phyloP scores from a whole-genome alignment of 1,140 invertebrate species.

The Lasaia peninsularis region DNA sequence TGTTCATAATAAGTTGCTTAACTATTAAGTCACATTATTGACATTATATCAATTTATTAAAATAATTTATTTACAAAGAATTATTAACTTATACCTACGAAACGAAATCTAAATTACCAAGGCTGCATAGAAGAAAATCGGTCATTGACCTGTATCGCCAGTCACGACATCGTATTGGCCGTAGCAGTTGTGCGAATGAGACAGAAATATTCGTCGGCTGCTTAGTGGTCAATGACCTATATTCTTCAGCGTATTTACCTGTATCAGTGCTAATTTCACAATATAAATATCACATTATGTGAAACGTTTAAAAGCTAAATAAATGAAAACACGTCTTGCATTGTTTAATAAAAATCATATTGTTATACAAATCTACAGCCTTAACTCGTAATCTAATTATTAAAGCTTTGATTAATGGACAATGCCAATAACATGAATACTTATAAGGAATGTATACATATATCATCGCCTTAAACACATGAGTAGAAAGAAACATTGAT shows the following conservation, averaged over 20 bases:
- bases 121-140: neutral
- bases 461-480: no score
- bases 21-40: constrained; percentile 18
- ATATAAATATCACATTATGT: constrained; percentile 1
- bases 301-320: constrained; percentile 2
- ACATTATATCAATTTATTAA: constrained; percentile 9
- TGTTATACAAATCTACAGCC: constrained; percentile 8
- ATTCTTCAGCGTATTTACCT: neutral
- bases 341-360: neutral
- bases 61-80: constrained; percentile 10
- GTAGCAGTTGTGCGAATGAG: no score
- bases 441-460: neutral
- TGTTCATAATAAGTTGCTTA: constrained; percentile 16
- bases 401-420: constrained; percentile 20
- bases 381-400: constrained; percentile 18
- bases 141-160: no score
- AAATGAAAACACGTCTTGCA: neutral
- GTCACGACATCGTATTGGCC: no score
- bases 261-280: constrained; percentile 9
- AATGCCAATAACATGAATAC: constrained; percentile 1
- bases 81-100: neutral
- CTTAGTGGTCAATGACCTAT: no score
- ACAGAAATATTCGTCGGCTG: no score
- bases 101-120: neutral
- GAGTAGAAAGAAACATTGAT: no score